Evolutionary conservation across 2,113 vertebrate genomes (phyloP), one percentile per base, ranked within the genome.

Genomic region (Fulmarus glacialis): DNA sequence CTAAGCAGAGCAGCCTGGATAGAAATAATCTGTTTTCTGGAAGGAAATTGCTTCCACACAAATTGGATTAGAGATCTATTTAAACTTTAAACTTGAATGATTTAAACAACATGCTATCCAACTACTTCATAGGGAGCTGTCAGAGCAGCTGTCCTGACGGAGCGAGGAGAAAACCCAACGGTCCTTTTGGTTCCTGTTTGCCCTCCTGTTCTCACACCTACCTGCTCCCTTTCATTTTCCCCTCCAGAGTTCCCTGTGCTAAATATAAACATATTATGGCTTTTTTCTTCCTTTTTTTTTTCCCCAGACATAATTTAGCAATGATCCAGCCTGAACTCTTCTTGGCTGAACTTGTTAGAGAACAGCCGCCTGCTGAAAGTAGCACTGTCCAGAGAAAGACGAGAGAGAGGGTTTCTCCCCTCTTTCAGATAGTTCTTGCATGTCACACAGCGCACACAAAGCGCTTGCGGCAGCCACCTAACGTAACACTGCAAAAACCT

Each of bases 61-160:
- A 96, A 97, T 97, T 96, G 95, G 84, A 97, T 97, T 96, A 96
- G 67, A 88, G 87, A 96, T 86, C 97, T 97, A 90, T 93, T 97
- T 96, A 91, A 97, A 97, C 94, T 97, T 97, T 64, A 93, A 97
- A 97, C 91, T 94, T 82, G 93, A 96, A 93, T 96, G 96, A 96
- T 96, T 96, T 97, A 95, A 96, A 88, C 87, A 90, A 93, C 75
- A 81, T 71, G 95, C 82, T 73, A 19, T 14, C 42, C 6, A 20
- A 70, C 82, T 82, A 15, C 90, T 96, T 94, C 75, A 43, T 6
- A 50, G 71, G 84, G 91, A 95, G 78, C 97, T 81, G 75, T 80
- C 1, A 4, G 87, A 80, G 78, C 5, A 0, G 30, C 27, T 9
- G 66, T 82, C 87, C 94, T 85, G 87, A 71, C 4, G 3, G 55